These are phyloP conservation scores for Diachasma alloeum DNA, from an alignment of 1,140 invertebrate genomes.

Conservation along the genomic window DNA sequence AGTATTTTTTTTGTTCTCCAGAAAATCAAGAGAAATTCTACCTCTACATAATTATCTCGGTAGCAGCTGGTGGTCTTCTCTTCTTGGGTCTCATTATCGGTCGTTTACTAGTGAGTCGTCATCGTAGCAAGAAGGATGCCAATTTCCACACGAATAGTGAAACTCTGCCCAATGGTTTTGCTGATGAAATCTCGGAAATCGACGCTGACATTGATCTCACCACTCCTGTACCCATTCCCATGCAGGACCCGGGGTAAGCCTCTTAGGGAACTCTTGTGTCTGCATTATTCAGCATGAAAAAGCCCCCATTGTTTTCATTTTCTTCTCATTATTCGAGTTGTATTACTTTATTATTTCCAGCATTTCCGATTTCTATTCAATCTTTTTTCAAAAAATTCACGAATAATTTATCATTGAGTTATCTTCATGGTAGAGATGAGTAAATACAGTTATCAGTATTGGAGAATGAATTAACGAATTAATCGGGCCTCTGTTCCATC, in stretches of 20 bases:
- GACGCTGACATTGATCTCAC: constrained; percentile 77
- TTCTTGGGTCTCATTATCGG: constrained; percentile 75
- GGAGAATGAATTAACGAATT: background rate
- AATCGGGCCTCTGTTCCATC: background rate
- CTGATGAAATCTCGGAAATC: constrained; percentile 76
- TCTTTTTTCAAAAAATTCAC: background rate
- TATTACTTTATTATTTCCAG: no score
- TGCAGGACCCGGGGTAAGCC: constrained; percentile 59
- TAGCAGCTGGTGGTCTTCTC: constrained; percentile 73
- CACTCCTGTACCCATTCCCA: constrained; percentile 67
- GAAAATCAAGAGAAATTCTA: constrained; percentile 82
- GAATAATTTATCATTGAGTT: background rate
- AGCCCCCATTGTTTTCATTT: no score
- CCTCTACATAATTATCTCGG: constrained; percentile 78
- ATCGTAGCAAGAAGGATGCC: constrained; percentile 64
- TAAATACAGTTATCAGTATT: background rate
- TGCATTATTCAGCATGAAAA: background rate
- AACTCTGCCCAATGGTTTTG: constrained; percentile 74
- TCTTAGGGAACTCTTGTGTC: background rate
- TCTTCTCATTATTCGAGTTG: no score
- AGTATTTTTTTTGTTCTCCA: constrained; percentile 60
- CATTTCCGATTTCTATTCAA: no score
- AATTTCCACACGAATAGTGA: constrained; percentile 70
- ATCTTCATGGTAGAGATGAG: background rate
- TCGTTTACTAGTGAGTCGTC: constrained; percentile 71